phyloP scores from a whole-genome alignment of 2,888 invertebrate species.

The Agrypnus murinus region DNA sequence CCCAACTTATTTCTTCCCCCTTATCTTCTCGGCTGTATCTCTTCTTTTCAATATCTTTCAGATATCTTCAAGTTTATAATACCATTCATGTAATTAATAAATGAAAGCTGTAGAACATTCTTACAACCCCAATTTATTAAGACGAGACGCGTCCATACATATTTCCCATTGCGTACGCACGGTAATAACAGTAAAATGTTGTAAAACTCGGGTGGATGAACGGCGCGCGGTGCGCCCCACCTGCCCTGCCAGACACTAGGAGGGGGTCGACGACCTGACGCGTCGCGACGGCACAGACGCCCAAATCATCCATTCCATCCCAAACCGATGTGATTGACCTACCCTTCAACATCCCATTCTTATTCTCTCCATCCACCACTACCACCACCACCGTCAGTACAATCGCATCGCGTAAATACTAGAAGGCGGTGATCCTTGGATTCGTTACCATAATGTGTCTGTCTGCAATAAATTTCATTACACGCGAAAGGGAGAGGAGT shows the following conservation, averaged over 20 bases:
- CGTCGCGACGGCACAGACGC: constrained; percentile 56
- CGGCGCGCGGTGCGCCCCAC: constrained; percentile 50
- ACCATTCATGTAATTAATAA: too few species aligned
- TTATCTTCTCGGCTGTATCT: too few species aligned
- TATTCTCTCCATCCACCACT: constrained; percentile 33
- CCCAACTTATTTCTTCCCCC: too few species aligned
- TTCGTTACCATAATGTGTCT: constrained; percentile 41
- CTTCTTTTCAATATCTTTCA: too few species aligned
- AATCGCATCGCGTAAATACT: constrained; percentile 41
- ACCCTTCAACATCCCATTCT: constrained; percentile 50
- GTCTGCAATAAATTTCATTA: constrained; percentile 13
- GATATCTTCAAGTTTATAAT: too few species aligned
- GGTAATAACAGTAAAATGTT: constrained; percentile 12
- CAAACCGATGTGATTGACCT: constrained; percentile 54
- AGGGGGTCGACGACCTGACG: constrained; percentile 59
- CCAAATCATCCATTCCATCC: constrained; percentile 53
- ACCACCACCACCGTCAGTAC: constrained; percentile 30
- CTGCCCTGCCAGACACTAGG: constrained; percentile 59
- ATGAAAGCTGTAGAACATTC: too few species aligned
- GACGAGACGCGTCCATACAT: constrained; percentile 14
- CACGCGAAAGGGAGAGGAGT: too few species aligned
- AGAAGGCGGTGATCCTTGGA: constrained; percentile 34
- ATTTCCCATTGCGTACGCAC: constrained; percentile 30
- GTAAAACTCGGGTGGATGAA: constrained; percentile 45
- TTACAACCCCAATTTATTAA: too few species aligned